phyloP scores from a whole-genome alignment of 37 sponge, comb jelly and placozoan species.

The Aplysina aerophoba region DNA sequence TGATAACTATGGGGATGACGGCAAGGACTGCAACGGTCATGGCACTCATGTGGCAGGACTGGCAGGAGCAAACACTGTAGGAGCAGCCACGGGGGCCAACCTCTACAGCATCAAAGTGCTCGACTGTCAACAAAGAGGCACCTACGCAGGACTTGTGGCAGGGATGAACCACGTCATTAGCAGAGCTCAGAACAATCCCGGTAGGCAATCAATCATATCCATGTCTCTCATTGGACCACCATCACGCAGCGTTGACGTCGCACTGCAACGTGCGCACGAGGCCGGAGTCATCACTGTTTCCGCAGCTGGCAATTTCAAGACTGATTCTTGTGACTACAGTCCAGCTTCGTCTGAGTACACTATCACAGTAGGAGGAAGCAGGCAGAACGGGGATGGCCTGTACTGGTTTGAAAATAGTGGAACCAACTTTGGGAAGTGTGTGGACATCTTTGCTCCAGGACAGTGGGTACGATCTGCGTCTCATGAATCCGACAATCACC shows the following conservation, averaged over 20 bases:
- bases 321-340: constrained; percentile 53
- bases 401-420: constrained; percentile 18
- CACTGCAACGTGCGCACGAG: constrained; percentile 33
- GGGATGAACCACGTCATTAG: constrained; percentile 54
- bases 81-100: constrained; percentile 52
- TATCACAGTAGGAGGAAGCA: constrained; percentile 78
- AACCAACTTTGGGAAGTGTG: constrained; percentile 69
- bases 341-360: constrained; percentile 61
- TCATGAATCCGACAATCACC: constrained; percentile 5
- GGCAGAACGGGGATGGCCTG: constrained; percentile 42
- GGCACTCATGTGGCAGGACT: constrained; percentile 84
- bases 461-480: constrained; percentile 54
- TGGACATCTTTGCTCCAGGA: constrained; percentile 80
- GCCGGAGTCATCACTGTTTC: constrained; percentile 54
- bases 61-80: constrained; percentile 57
- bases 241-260: constrained; percentile 38
- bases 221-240: constrained; percentile 61
- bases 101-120: constrained; percentile 68
- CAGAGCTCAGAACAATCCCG: neutral
- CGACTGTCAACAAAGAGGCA: constrained; percentile 53
- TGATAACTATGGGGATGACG: constrained; percentile 30
- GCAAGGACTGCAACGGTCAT: constrained; percentile 72
- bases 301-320: constrained; percentile 64
- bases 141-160: constrained; percentile 46
- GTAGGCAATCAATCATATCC: constrained; percentile 54